Percentiles rank a stretch among this genome's conserved stretches.
Conservation (phyloP, 2,888 invertebrate species). For the Dolomedes plantarius region DNA sequence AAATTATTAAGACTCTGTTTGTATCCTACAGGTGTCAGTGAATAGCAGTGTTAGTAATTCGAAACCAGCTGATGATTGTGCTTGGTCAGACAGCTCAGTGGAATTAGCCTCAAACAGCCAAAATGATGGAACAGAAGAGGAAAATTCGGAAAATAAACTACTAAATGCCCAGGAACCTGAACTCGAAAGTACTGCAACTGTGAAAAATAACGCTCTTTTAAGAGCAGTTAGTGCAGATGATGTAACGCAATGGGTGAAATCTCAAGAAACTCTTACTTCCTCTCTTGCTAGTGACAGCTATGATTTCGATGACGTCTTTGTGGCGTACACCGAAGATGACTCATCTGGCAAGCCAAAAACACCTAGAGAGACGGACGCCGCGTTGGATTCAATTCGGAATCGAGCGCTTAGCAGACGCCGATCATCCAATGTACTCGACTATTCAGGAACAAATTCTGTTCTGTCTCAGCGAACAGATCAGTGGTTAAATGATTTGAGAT, state of each 20-base stretch:
- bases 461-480: slow-evolving; percentile 44
- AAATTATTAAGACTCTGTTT: no score
- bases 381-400: slow-evolving; percentile 28
- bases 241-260: slow-evolving; percentile 64
- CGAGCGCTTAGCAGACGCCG: slow-evolving; percentile 40
- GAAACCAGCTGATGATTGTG: slow-evolving; percentile 26
- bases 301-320: slow-evolving; percentile 74
- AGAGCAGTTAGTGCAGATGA: slow-evolving; percentile 65
- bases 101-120: slow-evolving; percentile 33
- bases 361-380: slow-evolving; percentile 30
- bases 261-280: slow-evolving; percentile 71
- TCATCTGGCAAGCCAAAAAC: slow-evolving; percentile 13
- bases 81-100: slow-evolving; percentile 51
- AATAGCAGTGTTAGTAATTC: slow-evolving; percentile 8
- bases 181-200: slow-evolving; percentile 10
- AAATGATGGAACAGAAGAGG: slow-evolving; percentile 23
- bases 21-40: slow-evolving; percentile 19
- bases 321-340: slow-evolving; percentile 73
- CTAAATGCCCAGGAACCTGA: slow-evolving; percentile 25
- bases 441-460: slow-evolving; percentile 37
- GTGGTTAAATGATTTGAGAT: slow-evolving; percentile 36
- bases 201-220: slow-evolving; percentile 40
- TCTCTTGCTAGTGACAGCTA: slow-evolving; percentile 73
- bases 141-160: slow-evolving; percentile 9
- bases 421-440: slow-evolving; percentile 59